A percentile compares a stretch with the other conserved stretches of the same genome.
Evolutionary conservation across 2,113 vertebrate genomes (phyloP).

Genomic region (Danionella cerebrum): DNA sequence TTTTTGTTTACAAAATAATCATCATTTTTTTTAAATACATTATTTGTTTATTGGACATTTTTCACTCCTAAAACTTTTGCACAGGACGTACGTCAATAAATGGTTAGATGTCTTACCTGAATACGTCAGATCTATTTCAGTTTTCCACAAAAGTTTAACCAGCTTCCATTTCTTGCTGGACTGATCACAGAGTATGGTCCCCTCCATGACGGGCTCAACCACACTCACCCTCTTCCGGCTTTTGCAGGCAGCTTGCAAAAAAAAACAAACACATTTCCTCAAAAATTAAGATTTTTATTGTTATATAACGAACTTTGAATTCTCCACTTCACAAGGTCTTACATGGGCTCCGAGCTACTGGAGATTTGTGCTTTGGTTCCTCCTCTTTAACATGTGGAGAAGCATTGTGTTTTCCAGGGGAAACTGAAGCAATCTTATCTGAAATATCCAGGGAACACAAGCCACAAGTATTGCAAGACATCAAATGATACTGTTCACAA

Average conservation of each 20-base stretch:
- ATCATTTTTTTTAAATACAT: too few species aligned
- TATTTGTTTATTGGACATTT: too few species aligned
- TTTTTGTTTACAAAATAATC: too few species aligned
- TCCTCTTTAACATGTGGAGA: slow-evolving; percentile 14
- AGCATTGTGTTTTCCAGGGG: slow-evolving; percentile 35
- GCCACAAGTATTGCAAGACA: background rate
- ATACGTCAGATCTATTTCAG: slow-evolving; percentile 53
- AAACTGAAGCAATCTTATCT: slow-evolving; percentile 31
- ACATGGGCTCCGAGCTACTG: background rate
- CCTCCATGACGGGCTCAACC: slow-evolving; percentile 55
- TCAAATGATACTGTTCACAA: too few species aligned
- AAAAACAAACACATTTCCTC: slow-evolving; percentile 9
- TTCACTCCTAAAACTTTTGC: too few species aligned
- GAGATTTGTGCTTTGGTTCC: background rate
- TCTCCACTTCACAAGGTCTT: too few species aligned
- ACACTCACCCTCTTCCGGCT: slow-evolving; percentile 42
- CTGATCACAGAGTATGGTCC: slow-evolving; percentile 57
- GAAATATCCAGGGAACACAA: background rate
- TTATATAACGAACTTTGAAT: too few species aligned
- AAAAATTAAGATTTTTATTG: too few species aligned
- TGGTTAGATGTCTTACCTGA: slow-evolving; percentile 46
- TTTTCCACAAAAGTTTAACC: slow-evolving; percentile 52
- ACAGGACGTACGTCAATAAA: background rate
- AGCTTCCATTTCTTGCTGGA: slow-evolving; percentile 62
- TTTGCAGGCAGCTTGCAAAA: slow-evolving; percentile 40